Conservation (phyloP, 2,113 vertebrate species). For the Microcebus tavaratra region DNA sequence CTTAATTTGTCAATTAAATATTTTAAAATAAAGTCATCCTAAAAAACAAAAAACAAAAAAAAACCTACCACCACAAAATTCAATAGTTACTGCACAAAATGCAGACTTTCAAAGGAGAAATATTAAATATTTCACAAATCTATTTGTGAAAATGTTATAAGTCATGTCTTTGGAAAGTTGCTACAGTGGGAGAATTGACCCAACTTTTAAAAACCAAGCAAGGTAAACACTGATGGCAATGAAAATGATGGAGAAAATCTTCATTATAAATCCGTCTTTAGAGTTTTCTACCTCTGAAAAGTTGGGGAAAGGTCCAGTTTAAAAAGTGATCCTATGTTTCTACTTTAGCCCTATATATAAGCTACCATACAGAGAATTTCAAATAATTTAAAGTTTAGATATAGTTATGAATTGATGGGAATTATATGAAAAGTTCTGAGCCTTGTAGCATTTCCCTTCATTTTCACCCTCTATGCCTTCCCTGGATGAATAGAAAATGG, state of each 20-base stretch:
- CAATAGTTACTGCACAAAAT: conserved; percentile 8
- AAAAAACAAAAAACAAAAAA: not conserved
- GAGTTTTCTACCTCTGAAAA: not conserved
- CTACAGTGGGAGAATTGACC: not conserved
- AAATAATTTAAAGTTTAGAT: not conserved
- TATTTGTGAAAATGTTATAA: not conserved
- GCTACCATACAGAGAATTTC: not conserved
- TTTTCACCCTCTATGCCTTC: not conserved
- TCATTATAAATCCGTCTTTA: not conserved
- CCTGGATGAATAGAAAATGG: not conserved
- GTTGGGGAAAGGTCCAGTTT: not conserved
- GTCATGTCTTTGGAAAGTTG: not conserved
- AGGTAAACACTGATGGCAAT: not conserved
- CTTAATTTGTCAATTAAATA: not conserved
- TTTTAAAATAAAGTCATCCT: not conserved
- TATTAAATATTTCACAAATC: conserved; percentile 47
- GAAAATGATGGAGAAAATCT: not conserved
- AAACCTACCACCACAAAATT: not conserved
- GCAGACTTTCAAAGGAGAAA: conserved; percentile 10
- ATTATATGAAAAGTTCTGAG: not conserved
- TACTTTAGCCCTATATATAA: not conserved
- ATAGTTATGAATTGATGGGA: not conserved
- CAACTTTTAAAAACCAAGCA: conserved; percentile 16
- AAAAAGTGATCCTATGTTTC: not conserved
- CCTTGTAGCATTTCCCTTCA: not conserved